Evolutionary conservation across 2,888 invertebrate genomes (phyloP), one percentile per base, ranked within the genome.

Genomic region (Calephelis perditalis): DNA sequence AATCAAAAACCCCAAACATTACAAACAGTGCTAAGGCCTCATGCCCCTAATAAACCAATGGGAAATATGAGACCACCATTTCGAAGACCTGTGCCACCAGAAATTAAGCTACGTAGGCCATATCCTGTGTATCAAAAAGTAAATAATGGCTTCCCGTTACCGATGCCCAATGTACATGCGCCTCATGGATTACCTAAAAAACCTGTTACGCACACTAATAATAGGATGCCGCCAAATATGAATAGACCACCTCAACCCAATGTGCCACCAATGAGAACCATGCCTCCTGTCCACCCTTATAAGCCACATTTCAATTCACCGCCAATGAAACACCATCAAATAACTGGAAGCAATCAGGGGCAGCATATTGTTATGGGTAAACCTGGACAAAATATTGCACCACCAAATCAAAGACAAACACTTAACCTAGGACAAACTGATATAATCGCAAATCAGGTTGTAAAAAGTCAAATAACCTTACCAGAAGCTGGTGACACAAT

Each of bases 391-490:
- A 76, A 68, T 58, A 63, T 77, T 40, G 72, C 72, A 11, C 62
- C 71, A 35, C 75, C 80, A 5, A 58, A 69, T 11, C 81, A 81
- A 45, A 80, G 78, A 61, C 84, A 86, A 63, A 86, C 86, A 3
- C 65, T 90, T 46, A 85, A 80, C 65, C 74, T 88, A 61, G 86
- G 89, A 44, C 78, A 88, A 68, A 81, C 86, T 1, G 84, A 91
- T 65, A 75, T 87, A 46, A 81, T 89, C 45, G 85, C 79, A 10
- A 86, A 84, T 67, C 89, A 89, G 69, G 83, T 90, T 0, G 90
- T 90, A 0, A 87, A 84, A 69, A 87, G 85, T 69, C 91, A 91
- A 73, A 91, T 91, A 60, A 82, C 79, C 37, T 67, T 90, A 57
- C 90, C 90, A 0, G 84, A 82, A 8, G 65, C 65, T 9, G 75